Conservation (phyloP, 2,113 vertebrate species). For the Alethe diademata region DNA sequence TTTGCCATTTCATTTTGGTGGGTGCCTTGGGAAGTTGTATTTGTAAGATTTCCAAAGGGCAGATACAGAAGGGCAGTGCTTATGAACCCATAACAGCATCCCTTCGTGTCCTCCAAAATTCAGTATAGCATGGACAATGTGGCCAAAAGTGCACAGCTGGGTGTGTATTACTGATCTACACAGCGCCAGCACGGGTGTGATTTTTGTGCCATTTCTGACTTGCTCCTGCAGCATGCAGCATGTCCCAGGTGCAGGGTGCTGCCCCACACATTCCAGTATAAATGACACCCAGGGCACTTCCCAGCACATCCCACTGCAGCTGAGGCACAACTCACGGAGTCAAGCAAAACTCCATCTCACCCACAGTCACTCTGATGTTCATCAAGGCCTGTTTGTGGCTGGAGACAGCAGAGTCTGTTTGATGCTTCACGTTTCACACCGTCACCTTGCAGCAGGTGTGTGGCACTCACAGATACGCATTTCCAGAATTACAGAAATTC, state of each 20-base stretch:
- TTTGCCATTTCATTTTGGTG: neutral
- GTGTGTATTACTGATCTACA: neutral
- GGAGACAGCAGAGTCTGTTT: neutral
- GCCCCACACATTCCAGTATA: neutral
- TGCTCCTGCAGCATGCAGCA: neutral
- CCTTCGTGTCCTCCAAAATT: neutral
- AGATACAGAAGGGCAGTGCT: neutral
- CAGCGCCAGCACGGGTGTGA: fast-evolving
- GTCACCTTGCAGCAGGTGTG: fast-evolving
- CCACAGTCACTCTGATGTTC: neutral
- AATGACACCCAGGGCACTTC: too few species aligned
- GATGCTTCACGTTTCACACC: fast-evolving
- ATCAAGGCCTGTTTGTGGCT: fast-evolving
- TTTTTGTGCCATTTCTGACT: neutral
- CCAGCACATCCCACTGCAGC: neutral
- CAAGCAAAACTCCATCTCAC: neutral
- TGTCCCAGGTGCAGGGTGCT: fast-evolving
- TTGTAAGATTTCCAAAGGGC: neutral
- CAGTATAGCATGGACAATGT: fast-evolving
- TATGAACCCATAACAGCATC: neutral
- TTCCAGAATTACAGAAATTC: neutral
- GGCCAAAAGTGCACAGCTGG: neutral
- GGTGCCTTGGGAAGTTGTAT: neutral
- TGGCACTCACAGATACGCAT: fast-evolving
- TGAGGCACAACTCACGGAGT: fast-evolving